Evolutionary conservation across 2,113 vertebrate species (phyloP).

Genomic region (Tor tambroides): DNA sequence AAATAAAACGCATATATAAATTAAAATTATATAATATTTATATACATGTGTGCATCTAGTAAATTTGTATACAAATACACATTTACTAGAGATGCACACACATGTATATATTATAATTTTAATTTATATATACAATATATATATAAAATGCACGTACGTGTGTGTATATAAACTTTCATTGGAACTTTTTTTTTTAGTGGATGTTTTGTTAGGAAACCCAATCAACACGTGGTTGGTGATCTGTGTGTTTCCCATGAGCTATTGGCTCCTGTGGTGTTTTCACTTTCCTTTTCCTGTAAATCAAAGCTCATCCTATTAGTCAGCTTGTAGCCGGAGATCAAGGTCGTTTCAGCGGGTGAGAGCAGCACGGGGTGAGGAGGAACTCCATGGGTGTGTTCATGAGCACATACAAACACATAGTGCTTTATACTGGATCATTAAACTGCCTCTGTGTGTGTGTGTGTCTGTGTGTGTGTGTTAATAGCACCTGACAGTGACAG

Average conservation of each 20-base stretch:
- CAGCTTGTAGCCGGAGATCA: constrained; percentile 46
- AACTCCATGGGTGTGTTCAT: constrained; percentile 12
- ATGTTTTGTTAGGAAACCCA: background rate
- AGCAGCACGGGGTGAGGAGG: constrained; percentile 19
- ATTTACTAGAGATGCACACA: no score
- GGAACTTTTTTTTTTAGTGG: background rate
- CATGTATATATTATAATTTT: no score
- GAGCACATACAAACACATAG: background rate
- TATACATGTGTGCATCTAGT: background rate
- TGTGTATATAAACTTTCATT: no score
- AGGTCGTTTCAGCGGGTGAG: constrained; percentile 28
- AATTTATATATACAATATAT: no score
- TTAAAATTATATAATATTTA: background rate
- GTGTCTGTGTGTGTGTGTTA: background rate
- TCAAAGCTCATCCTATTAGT: constrained; percentile 46
- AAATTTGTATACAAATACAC: no score
- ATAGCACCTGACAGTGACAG: background rate
- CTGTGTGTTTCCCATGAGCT: background rate
- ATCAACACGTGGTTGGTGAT: background rate
- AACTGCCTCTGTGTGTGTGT: background rate
- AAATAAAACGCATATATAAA: no score
- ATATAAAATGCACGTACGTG: no score
- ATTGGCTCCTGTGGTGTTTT: constrained; percentile 49
- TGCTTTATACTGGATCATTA: background rate
- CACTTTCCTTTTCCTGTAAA: constrained; percentile 65